Evolutionary conservation across 2,888 invertebrate species (phyloP), one percentile per base, ranked within the genome.

Genomic region (Xanthorhoe designata): DNA sequence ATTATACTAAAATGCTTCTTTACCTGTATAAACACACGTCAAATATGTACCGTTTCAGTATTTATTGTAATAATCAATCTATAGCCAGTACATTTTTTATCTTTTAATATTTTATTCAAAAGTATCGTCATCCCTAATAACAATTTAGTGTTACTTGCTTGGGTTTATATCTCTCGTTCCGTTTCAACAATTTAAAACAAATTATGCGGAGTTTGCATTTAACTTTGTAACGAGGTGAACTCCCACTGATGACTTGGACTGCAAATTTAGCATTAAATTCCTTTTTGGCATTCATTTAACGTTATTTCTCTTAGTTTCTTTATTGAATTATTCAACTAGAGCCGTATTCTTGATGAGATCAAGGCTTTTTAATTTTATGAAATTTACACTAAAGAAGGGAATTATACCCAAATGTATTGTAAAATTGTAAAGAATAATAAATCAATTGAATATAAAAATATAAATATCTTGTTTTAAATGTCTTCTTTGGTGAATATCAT

Each of bases 231-330:
- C 72, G 71, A 79, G 75, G 74, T 74, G 42, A 61, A 64, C 70
- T 71, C 61, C 58, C 63, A 67, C 68, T 74, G 79, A 75, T 76
- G 70, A 74, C 72, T 77, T 65, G 75, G 76, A 76, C 77, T 75
- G 78, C 65, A 63, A 74, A 76, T 74, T 75, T 71, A 61, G 61
- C 74, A 69, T 72, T 73, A 73, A 77, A 77, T 71, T 69, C 70
- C 68, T 73, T 69, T 69, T 74, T 71, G 63, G 61, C 63, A 69
- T 75, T 74, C 69, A 72, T 78, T 82, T 75, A 74, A 68, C 57
- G 65, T 17, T 59, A 67, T 71, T 72, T 69, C 68, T 72, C 68
- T 60, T 61, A 74, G 70, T 75, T 75, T 68, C 69, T 57, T 75
- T 75, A 82, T 79, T 77, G 57, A 76, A 73, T 82, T 79, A 78